Conservation (phyloP, 1,140 invertebrate genomes). For the Drosophila ercepeae region DNA sequence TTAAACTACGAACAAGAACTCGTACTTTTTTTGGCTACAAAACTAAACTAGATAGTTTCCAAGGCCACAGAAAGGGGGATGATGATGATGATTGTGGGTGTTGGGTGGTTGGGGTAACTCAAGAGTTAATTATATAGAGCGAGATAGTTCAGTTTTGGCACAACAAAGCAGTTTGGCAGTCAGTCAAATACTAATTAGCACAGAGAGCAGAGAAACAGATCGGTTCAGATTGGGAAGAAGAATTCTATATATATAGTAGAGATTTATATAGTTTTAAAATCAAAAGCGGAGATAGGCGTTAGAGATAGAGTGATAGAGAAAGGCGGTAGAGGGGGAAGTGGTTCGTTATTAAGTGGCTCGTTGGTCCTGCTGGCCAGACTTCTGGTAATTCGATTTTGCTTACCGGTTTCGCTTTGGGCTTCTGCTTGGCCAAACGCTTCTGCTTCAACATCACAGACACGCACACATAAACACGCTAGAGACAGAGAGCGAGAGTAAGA, state of each 20-base stretch:
- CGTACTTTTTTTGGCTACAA: constrained; percentile 30
- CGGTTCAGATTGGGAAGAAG: constrained; percentile 6
- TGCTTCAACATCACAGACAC: constrained; percentile 82
- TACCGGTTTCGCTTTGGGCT: constrained; percentile 84
- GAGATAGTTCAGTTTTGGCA: constrained; percentile 31
- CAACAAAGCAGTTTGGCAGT: constrained; percentile 82
- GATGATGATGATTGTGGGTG: neutral
- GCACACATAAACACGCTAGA: constrained; percentile 62
- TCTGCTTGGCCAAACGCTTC: constrained; percentile 82
- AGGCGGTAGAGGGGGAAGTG: neutral
- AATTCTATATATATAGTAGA: neutral
- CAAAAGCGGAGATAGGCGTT: constrained; percentile 34
- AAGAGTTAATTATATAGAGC: constrained; percentile 43
- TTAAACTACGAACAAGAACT: constrained; percentile 43
- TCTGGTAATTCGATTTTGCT: constrained; percentile 38
- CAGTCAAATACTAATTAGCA: constrained; percentile 66
- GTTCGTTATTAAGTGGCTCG: neutral
- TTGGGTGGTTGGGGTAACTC: constrained; percentile 3
- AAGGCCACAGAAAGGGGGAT: constrained; percentile 24
- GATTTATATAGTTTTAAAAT: constrained; percentile 30
- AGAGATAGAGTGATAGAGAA: neutral
- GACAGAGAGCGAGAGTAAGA: constrained; percentile 13
- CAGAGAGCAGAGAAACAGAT: constrained; percentile 11
- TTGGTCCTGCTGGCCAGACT: neutral
- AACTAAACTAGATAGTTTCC: constrained; percentile 43